These are phyloP conservation scores for Drosophila rellima DNA, from an alignment of 2,888 invertebrate species.

Conservation along the genomic window DNA sequence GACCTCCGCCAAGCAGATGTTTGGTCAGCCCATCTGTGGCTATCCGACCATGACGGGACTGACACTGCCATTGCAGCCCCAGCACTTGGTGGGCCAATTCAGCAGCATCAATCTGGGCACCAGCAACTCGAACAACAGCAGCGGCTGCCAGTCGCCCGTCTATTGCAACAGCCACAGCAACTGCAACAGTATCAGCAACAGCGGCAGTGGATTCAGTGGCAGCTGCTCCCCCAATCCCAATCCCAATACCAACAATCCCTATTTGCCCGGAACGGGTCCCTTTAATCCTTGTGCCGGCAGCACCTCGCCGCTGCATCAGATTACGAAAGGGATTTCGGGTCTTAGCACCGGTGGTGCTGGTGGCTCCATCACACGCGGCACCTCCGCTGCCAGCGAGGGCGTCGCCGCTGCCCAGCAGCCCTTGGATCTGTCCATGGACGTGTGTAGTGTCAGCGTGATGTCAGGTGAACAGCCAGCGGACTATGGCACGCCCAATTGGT, in stretches of 20 bases:
- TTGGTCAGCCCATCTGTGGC: conserved; percentile 70
- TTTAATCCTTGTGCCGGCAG: conserved; percentile 77
- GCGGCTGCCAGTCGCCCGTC: conserved; percentile 87
- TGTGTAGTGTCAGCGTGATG: conserved; percentile 62
- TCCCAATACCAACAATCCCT: conserved; percentile 85
- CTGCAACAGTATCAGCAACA: conserved; percentile 79
- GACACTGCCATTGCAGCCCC: conserved; percentile 53
- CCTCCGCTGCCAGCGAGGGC: conserved; percentile 87
- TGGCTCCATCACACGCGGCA: conserved; percentile 91
- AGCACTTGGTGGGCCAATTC: conserved; percentile 76
- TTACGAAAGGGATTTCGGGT: conserved; percentile 90
- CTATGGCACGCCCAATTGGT: conserved; percentile 78
- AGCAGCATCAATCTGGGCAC: conserved; percentile 78
- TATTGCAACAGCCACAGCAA: conserved; percentile 69
- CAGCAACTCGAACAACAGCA: conserved; percentile 76
- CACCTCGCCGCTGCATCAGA: conserved; percentile 89
- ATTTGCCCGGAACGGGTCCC: conserved; percentile 69
- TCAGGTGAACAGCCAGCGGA: conserved; percentile 40
- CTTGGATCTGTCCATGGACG: conserved; percentile 85
- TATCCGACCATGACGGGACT: conserved; percentile 50
- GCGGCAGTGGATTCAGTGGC: conserved; percentile 83
- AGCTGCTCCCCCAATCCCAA: conserved; percentile 85
- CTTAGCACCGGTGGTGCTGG: conserved; percentile 88
- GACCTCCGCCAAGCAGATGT: conserved; percentile 71
- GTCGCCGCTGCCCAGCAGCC: conserved; percentile 80